Percentiles rank a stretch among this genome's conserved stretches.
Conservation (phyloP, 2,888 invertebrate species). For the Athalia rosae region DNA sequence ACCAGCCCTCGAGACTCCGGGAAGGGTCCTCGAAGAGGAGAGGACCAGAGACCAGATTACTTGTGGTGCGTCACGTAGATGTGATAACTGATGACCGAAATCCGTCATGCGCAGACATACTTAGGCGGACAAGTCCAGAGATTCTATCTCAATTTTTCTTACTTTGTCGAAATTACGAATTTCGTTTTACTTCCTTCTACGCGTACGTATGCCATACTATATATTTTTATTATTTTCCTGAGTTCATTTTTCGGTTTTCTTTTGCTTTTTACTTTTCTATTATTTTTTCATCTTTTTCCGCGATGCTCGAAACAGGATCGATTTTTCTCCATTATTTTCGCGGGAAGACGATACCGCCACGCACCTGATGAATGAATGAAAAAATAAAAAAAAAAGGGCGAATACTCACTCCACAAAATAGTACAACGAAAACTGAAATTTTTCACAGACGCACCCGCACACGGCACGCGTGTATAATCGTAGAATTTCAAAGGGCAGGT, state of each 20-base stretch:
- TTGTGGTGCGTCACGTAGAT: conserved; percentile 36
- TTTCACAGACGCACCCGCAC: conserved; percentile 13
- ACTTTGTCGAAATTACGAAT: conserved; percentile 37
- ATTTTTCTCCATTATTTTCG: conserved; percentile 17
- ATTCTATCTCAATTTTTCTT: conserved; percentile 40
- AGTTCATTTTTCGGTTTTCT: neutral
- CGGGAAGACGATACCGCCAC: neutral
- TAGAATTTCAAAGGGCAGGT: conserved; percentile 36
- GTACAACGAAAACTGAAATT: neutral
- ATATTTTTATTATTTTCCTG: neutral
- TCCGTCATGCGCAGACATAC: conserved; percentile 38
- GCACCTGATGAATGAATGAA: no score
- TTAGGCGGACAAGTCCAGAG: conserved; percentile 18
- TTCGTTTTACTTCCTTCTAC: neutral
- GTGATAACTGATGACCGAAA: conserved; percentile 42
- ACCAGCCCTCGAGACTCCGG: conserved; percentile 8
- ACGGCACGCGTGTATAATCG: neutral
- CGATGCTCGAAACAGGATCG: conserved; percentile 3
- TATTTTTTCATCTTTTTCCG: neutral
- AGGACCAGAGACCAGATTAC: conserved; percentile 19
- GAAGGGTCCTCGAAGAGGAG: conserved; percentile 25
- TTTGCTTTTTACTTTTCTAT: neutral
- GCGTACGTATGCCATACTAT: no score
- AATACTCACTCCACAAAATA: no score
- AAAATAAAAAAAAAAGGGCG: no score